Conservation (phyloP, 2,888 invertebrate genomes). For the Lochmaea capreae region DNA sequence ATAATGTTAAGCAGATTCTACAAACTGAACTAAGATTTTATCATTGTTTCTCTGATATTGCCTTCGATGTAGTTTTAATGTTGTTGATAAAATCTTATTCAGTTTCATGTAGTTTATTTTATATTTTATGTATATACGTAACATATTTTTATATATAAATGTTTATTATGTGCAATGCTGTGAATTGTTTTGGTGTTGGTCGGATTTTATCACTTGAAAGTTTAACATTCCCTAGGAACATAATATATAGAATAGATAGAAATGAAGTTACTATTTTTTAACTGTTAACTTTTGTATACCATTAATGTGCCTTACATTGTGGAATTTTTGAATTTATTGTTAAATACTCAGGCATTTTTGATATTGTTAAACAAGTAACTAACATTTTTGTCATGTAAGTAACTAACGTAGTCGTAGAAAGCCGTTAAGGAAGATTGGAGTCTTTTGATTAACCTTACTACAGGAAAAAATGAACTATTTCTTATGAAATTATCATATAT, state of each 20-base stretch:
- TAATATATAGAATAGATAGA: background rate
- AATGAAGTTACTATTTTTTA: background rate
- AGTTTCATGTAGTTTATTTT: background rate
- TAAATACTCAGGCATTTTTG: background rate
- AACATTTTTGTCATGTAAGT: background rate
- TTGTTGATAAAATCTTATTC: background rate
- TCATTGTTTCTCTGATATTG: too few relatives aligned
- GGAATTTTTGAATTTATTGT: background rate
- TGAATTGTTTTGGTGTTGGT: conserved; percentile 1
- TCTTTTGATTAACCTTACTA: too few relatives aligned
- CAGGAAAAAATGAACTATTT: too few relatives aligned
- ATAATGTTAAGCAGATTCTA: too few relatives aligned
- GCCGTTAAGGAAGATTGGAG: too few relatives aligned
- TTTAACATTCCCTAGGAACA: background rate
- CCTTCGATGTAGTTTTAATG: background rate
- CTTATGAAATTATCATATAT: too few relatives aligned
- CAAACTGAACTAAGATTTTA: too few relatives aligned
- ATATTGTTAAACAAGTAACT: background rate
- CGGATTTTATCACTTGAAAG: background rate
- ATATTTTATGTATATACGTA: background rate
- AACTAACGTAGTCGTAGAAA: too few relatives aligned
- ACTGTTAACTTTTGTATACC: background rate
- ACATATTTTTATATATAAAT: background rate
- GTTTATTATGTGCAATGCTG: background rate
- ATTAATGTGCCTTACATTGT: background rate